Base-by-base conservation (phyloP, 2,113 vertebrate genomes). In the Sander lucioperca region DNA sequence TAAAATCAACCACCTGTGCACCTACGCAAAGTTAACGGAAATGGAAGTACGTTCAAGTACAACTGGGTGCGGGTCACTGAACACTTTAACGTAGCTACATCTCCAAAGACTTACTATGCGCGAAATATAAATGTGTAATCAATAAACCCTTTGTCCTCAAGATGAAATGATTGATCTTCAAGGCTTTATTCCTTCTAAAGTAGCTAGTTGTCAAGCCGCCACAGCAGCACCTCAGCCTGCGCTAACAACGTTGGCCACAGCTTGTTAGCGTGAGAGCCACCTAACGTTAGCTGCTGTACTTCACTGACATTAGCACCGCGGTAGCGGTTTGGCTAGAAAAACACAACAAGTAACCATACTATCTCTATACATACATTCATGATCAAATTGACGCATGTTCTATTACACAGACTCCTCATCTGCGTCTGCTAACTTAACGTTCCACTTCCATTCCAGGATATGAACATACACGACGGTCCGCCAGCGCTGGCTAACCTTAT, bases 381-480 rank as follows among this genome's bases (percentile, higher is more conserved):
- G 4, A 11, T 18, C 4, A 36, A 25, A 74, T 6, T 8, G 54
- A 27, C 23, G 8, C 43, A 0, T 5, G 27, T 48, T 81, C 5
- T 50, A 5, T 15, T 5, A 61, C 16, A 63, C 21, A 1, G 3
- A 15, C 57, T 43, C 43, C 18, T 82, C 75, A 82, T 64, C 75
- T 82, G 74, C 78, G 59, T 58, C 69, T 77, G 90, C 78, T 89
- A 91, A 92, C 88, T 91, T 89, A 43, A 43, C 39, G 39, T 43
- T 43, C 39, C 82, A 86, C 89, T 87, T 85, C 80, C 82, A 87
- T 83, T 86, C 84, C 91, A 92, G 92, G 92, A 93, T 91, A 84
- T 89, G 89, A 84, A 66, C 73, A 80, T 25, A 86, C 79, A 74
- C 90, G 91, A 90, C 91, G 89, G 70, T 82, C 80, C 73, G 73